Base-by-base conservation (phyloP, 2,888 invertebrate genomes). In the Pterostichus niger region DNA sequence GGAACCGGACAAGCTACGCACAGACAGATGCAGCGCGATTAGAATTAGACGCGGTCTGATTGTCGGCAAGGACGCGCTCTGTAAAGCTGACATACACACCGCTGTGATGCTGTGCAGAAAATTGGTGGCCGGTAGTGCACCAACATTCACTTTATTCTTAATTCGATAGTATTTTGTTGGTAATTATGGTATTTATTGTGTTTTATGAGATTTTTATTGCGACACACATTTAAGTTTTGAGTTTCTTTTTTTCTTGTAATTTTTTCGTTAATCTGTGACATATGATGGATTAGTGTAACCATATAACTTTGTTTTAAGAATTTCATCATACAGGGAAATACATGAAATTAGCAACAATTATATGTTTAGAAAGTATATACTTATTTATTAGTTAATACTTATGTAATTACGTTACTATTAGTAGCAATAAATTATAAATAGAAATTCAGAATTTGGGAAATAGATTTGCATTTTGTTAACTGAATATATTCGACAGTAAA, bases 31-130 rank as follows among this genome's bases (percentile, higher is more conserved):
- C 10, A 64, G n/a, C 17, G n/a, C n/a, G n/a, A 64, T 76, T 76
- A 24, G 49, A 33, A 76, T 77, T 56, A 56, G 77, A 31, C 46
- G 5, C 77, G 77, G 56, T 77, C 77, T 77, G 35, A 77, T 77
- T 33, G 35, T 33, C 77, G 11, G 33, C 9, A 33, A 77, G 54
- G 35, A 77, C 40, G 33, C 56, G 54, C 54, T 40, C 40, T 40
- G 40, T 7, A 40, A 40, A 6, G 1, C 7, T 7, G 7, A 40
- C 40, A 40, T 6, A 40, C 40, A 6, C 7, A 9, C 6, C 40
- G 6, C 7, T 2, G 9, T 40, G 52, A 56, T 35, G 2, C 35
- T 24, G 33, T 54, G 77, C 77, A 77, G 31, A 52, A 77, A 77
- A 77, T 77, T 56, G 54, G 9, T 77, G 15, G 33, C 56, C 33